Percentiles rank a stretch among this genome's conserved stretches.
phyloP scores from a whole-genome alignment of 2,888 invertebrate genomes.

The Dioctria linearis region DNA sequence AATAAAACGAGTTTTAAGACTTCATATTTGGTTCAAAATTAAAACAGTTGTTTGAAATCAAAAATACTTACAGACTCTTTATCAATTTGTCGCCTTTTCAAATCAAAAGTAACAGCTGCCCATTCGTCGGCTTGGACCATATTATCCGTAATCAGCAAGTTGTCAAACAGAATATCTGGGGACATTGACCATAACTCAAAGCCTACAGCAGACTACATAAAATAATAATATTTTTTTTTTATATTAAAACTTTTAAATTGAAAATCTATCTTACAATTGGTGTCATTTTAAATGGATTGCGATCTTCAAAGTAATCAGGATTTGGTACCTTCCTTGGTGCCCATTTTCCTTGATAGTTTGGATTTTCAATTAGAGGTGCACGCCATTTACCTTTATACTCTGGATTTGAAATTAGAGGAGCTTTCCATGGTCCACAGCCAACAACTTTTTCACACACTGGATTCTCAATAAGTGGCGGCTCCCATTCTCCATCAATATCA shows the following conservation, averaged over 20 bases:
- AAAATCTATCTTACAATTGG: constrained; percentile 81
- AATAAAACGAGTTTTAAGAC: constrained; percentile 28
- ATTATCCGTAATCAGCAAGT: constrained; percentile 92
- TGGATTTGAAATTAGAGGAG: constrained; percentile 90
- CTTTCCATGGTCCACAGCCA: constrained; percentile 94
- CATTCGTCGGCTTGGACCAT: constrained; percentile 82
- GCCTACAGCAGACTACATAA: constrained; percentile 86
- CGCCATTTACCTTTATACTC: constrained; percentile 95
- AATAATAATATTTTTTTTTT: constrained; percentile 5
- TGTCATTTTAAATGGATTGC: constrained; percentile 90
- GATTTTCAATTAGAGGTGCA: constrained; percentile 90
- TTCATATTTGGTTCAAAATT: constrained; percentile 2
- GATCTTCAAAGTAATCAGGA: constrained; percentile 94
- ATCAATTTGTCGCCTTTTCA: constrained; percentile 87
- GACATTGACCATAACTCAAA: constrained; percentile 99
- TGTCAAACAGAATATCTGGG: constrained; percentile 94
- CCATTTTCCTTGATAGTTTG: constrained; percentile 97
- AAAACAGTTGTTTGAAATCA: background rate
- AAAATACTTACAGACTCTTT: constrained; percentile 81
- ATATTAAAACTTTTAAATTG: constrained; percentile 16
- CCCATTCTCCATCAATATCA: constrained; percentile 99
- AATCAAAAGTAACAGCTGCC: constrained; percentile 86
- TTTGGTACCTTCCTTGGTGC: constrained; percentile 87
- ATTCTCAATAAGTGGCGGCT: constrained; percentile 93
- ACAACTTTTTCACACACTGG: constrained; percentile 83